phyloP scores from a whole-genome alignment of 2,113 vertebrate species.

The Ammospiza nelsoni region DNA sequence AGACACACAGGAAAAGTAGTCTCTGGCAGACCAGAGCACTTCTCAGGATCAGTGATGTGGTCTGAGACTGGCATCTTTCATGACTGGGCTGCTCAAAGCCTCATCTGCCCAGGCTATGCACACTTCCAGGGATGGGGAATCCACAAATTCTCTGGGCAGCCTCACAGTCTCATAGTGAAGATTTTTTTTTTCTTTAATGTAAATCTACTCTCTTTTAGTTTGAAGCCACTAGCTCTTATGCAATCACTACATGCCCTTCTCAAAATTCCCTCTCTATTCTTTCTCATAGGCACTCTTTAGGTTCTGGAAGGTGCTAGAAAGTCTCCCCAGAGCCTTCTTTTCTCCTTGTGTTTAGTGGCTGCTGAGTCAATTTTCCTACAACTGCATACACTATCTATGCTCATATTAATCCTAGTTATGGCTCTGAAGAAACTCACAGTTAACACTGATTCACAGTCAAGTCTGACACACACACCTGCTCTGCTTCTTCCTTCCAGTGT shows the following conservation, averaged over 20 bases:
- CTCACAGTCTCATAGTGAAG: background rate
- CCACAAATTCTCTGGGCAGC: background rate
- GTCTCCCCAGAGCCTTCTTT: background rate
- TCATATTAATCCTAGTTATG: background rate
- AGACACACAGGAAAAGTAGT: background rate
- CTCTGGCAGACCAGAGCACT: background rate
- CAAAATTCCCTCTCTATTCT: background rate
- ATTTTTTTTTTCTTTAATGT: background rate
- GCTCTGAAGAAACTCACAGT: background rate
- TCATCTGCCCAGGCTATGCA: accelerated
- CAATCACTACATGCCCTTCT: background rate
- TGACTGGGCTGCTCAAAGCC: background rate
- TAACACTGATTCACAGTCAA: background rate
- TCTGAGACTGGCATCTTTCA: background rate
- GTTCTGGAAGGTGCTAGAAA: background rate
- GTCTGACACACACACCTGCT: background rate
- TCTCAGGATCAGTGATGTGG: background rate
- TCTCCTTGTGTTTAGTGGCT: accelerated
- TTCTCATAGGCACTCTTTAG: background rate
- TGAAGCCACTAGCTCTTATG: background rate
- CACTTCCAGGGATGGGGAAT: background rate
- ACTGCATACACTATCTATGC: accelerated
- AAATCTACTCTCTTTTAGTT: background rate
- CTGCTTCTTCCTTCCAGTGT: background rate
- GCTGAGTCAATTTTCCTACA: background rate